Evolutionary conservation across 2,888 invertebrate genomes (phyloP).

Genomic region (Nemotelus nigrinus): DNA sequence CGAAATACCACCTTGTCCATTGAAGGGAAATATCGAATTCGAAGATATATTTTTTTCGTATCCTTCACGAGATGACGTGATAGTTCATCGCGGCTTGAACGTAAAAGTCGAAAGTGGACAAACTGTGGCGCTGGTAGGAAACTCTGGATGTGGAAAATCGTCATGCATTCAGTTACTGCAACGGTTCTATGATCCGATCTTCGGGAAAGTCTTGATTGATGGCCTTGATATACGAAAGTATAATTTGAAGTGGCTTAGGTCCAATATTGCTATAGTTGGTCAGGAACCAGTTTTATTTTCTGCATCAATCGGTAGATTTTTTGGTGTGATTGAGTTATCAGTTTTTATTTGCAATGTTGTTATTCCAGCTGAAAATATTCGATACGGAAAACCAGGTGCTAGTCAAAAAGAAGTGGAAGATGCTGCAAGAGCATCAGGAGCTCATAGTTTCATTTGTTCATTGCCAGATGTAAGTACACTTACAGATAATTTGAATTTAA

Average conservation of each 20-base stretch:
- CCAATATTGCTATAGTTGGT: conserved; percentile 83
- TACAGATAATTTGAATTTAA: conserved; percentile 53
- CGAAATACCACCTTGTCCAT: conserved; percentile 64
- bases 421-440: conserved; percentile 77
- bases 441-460: conserved; percentile 78
- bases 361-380: conserved; percentile 66
- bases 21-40: conserved; percentile 75
- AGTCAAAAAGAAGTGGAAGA: conserved; percentile 74
- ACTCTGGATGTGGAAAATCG: conserved; percentile 83
- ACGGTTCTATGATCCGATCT: conserved; percentile 70
- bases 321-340: conserved; percentile 2
- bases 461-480: conserved; percentile 70
- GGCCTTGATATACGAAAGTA: conserved; percentile 72
- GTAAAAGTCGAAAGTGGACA: conserved; percentile 71
- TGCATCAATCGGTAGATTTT: conserved; percentile 70
- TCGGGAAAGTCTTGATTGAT: conserved; percentile 69
- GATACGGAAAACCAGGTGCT: conserved; percentile 78
- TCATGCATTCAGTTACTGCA: conserved; percentile 81
- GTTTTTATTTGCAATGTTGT: background rate
- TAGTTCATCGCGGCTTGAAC: conserved; percentile 73
- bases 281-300: conserved; percentile 89
- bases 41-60: conserved; percentile 75
- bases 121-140: conserved; percentile 76
- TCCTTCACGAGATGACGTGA: conserved; percentile 77
- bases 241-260: conserved; percentile 77